phyloP scores from a whole-genome alignment of 2,888 invertebrate species.

The Graphium colonna region DNA sequence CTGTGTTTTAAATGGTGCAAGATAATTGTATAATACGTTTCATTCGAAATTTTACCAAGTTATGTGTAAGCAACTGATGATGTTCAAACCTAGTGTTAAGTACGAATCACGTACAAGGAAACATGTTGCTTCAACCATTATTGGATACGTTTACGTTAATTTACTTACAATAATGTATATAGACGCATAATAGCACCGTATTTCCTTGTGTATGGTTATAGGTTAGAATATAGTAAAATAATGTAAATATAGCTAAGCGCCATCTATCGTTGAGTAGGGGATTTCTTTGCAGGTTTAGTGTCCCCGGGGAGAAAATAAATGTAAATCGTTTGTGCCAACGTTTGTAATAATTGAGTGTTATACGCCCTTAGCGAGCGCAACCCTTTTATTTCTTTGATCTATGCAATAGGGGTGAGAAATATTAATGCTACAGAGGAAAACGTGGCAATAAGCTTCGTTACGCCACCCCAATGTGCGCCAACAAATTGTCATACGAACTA shows the following conservation, averaged over 20 bases:
- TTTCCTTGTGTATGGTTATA: conserved; percentile 55
- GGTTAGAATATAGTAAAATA: conserved; percentile 41
- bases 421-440: conserved; percentile 68
- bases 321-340: conserved; percentile 76
- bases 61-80: conserved; percentile 65
- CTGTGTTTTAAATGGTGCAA: conserved; percentile 51
- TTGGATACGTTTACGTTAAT: conserved; percentile 30
- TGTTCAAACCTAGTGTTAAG: conserved; percentile 75
- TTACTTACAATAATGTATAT: conserved; percentile 32
- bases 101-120: conserved; percentile 48
- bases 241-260: conserved; percentile 66
- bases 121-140: conserved; percentile 38
- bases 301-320: conserved; percentile 48
- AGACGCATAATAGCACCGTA: conserved; percentile 35
- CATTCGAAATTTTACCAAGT: conserved; percentile 20
- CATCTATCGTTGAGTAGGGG: conserved; percentile 69
- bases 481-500: conserved; percentile 65
- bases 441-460: conserved; percentile 71
- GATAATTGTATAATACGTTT: conserved; percentile 29
- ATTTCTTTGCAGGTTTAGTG: conserved; percentile 40
- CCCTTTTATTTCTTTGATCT: conserved; percentile 78
- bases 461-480: conserved; percentile 51
- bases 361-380: conserved; percentile 66
- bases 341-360: conserved; percentile 73
- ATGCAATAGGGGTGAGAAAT: conserved; percentile 71